phyloP scores from a whole-genome alignment of 2,888 invertebrate species.

The Ophioninae sp. region DNA sequence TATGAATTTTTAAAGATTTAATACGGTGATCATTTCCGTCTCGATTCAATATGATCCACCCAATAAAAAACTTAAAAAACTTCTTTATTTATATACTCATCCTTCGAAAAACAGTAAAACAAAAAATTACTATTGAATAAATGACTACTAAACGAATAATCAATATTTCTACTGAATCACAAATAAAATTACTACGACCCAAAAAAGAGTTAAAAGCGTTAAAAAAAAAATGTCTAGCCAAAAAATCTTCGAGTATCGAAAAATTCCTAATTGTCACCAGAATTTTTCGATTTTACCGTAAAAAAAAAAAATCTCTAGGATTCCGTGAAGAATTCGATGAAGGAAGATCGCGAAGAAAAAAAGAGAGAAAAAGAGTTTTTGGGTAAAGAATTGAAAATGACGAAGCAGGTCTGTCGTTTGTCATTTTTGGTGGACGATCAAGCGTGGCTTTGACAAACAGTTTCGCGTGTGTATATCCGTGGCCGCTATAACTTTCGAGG shows the following conservation, averaged over 20 bases:
- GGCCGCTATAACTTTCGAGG: conserved; percentile 14
- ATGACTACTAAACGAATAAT: too few relatives aligned
- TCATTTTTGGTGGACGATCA: conserved; percentile 27
- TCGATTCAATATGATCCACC: too few relatives aligned
- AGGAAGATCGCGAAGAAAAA: neutral
- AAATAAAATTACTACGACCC: too few relatives aligned
- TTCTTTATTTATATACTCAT: neutral
- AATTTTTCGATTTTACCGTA: neutral
- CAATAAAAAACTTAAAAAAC: neutral
- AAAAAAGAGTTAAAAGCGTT: neutral
- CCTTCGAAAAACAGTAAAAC: neutral
- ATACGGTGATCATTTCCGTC: too few relatives aligned
- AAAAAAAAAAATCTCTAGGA: neutral
- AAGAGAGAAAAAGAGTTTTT: neutral
- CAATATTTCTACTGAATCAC: too few relatives aligned
- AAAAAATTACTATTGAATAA: too few relatives aligned
- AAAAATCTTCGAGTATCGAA: neutral
- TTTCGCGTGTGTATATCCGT: neutral
- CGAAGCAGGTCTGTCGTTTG: conserved; percentile 26
- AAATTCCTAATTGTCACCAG: neutral
- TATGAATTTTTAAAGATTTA: too few relatives aligned
- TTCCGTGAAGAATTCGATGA: neutral
- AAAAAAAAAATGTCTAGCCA: neutral
- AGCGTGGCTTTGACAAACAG: conserved; percentile 29
- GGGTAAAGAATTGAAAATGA: conserved; percentile 11